Evolutionary conservation across 2,797 vertebrate species (phyloP).

Genomic region (Cephalopachus bancanus): DNA sequence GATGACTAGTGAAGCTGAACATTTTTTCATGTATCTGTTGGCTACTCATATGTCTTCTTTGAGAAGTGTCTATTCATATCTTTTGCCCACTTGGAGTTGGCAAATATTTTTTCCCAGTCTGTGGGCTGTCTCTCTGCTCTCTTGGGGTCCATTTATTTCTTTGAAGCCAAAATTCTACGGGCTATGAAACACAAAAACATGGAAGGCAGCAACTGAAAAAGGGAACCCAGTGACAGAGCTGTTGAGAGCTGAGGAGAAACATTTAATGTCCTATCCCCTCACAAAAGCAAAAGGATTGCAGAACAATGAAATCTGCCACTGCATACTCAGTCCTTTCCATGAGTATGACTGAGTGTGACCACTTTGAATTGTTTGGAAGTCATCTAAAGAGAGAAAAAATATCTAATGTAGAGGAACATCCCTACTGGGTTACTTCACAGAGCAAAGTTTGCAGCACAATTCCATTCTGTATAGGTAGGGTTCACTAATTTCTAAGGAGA

Average conservation of each 20-base stretch:
- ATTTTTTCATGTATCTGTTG: no score
- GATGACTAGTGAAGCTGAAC: no score
- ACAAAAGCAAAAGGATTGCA: conserved; percentile 15
- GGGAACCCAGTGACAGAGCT: conserved; percentile 37
- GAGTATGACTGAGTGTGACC: conserved; percentile 18
- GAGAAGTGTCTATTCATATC: no score
- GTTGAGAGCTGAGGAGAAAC: neutral
- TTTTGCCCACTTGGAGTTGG: no score
- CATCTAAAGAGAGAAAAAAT: conserved; percentile 19
- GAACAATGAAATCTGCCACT: neutral
- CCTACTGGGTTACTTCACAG: neutral
- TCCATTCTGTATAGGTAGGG: neutral
- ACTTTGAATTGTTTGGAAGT: conserved; percentile 50
- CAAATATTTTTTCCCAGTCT: no score
- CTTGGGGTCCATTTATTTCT: conserved; percentile 77
- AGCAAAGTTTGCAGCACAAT: conserved; percentile 6
- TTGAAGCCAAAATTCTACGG: conserved; percentile 78
- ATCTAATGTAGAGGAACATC: conserved; percentile 44
- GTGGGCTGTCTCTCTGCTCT: no score
- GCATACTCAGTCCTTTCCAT: conserved; percentile 24
- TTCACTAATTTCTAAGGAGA: conserved; percentile 30
- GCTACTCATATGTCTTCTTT: no score
- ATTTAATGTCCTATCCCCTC: neutral
- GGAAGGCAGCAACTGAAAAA: conserved; percentile 69
- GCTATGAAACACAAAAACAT: conserved; percentile 67